Evolutionary conservation across 1,140 invertebrate species (phyloP).

Genomic region (Chionoecetes opilio): DNA sequence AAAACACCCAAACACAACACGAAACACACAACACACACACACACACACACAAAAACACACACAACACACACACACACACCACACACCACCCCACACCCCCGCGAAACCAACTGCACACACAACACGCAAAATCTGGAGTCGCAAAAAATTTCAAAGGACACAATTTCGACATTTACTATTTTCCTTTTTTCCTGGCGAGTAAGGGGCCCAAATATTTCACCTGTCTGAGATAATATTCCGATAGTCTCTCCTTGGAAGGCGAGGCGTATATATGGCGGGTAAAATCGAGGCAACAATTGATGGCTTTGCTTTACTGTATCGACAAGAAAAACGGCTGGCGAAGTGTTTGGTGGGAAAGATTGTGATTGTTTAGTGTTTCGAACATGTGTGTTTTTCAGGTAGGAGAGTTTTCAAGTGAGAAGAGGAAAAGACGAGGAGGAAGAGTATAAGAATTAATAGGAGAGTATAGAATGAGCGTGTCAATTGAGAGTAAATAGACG

Average conservation of each 20-base stretch:
- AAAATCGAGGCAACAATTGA: neutral
- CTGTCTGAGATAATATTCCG: neutral
- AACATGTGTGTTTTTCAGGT: neutral
- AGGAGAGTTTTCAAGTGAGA: too few species aligned
- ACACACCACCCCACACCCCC: too few species aligned
- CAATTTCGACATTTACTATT: neutral
- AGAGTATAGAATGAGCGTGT: too few species aligned
- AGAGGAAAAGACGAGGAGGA: too few species aligned
- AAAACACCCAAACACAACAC: too few species aligned
- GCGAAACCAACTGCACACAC: too few species aligned
- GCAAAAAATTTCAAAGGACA: neutral
- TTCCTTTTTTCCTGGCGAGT: neutral
- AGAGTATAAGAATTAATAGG: too few species aligned
- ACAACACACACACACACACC: neutral
- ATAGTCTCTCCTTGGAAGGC: neutral
- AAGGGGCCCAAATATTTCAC: neutral
- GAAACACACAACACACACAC: too few species aligned
- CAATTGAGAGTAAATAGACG: too few species aligned
- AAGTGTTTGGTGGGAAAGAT: neutral
- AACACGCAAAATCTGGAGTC: too few species aligned
- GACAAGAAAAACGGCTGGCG: neutral
- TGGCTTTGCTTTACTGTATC: neutral
- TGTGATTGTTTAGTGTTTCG: neutral
- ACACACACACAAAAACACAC: neutral
- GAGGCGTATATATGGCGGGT: too few species aligned